A percentile compares a stretch with the other conserved stretches of the same genome.
Evolutionary conservation across 2,888 invertebrate species (phyloP).

Genomic region (Brachylomia viminalis): DNA sequence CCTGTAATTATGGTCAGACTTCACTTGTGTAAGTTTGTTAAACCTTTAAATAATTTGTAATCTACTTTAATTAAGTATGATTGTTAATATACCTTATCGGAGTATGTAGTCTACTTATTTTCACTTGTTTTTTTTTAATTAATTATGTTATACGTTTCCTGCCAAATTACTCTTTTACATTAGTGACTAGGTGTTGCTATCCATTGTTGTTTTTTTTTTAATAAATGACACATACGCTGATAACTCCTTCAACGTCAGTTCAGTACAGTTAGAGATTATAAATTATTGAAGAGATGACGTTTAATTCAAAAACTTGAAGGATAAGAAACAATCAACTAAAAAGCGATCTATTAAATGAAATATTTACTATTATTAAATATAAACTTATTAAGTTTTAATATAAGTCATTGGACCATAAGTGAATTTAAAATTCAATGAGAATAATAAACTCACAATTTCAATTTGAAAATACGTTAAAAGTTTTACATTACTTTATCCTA

Average conservation of each 20-base stretch:
- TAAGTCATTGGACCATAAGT: conserved; percentile 1
- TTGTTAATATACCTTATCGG: too few species aligned
- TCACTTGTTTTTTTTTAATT: too few species aligned
- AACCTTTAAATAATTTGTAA: too few species aligned
- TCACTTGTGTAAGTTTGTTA: too few species aligned
- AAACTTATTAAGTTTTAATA: background rate
- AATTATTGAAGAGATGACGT: background rate
- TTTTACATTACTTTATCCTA: background rate
- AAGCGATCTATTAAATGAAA: background rate
- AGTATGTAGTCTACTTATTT: background rate
- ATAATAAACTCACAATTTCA: conserved; percentile 4
- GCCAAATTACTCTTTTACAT: background rate
- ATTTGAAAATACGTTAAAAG: background rate
- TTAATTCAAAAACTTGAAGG: background rate
- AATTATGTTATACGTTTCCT: background rate
- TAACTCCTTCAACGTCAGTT: background rate
- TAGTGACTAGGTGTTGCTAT: background rate
- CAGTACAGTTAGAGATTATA: too few species aligned
- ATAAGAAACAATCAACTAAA: background rate
- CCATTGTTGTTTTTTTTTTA: background rate
- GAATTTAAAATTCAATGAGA: background rate
- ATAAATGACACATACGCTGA: background rate
- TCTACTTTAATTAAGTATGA: too few species aligned
- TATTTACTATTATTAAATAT: background rate
- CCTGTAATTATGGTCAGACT: too few species aligned